These are phyloP conservation scores for Poeciliopsis presidionis DNA, from an alignment of 2,797 vertebrate genomes.

Conservation along the genomic window DNA sequence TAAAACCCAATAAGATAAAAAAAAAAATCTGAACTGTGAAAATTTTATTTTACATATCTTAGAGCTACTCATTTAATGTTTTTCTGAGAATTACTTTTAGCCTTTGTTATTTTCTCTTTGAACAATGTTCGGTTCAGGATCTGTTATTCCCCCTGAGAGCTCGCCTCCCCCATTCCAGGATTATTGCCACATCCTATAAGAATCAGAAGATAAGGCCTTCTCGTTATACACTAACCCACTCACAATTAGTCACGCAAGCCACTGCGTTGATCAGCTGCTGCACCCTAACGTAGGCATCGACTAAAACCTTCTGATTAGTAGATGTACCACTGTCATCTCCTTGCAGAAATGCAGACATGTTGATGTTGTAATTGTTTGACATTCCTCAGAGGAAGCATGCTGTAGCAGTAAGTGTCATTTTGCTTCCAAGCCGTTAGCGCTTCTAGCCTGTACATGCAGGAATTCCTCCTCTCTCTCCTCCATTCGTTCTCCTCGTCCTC, in stretches of 20 bases:
- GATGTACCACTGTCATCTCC: neutral
- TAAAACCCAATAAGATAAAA: neutral
- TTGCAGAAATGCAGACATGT: neutral
- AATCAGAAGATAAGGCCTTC: neutral
- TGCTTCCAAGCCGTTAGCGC: conserved; percentile 10
- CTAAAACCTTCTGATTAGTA: neutral
- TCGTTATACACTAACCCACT: neutral
- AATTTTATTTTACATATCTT: neutral
- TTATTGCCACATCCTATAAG: neutral
- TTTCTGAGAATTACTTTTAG: neutral
- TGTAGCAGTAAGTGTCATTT: conserved; percentile 19
- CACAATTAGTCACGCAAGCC: neutral
- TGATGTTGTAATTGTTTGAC: conserved; percentile 3
- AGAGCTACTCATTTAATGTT: neutral
- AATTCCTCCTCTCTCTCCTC: conserved; percentile 46
- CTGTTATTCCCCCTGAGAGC: neutral
- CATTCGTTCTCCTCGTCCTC: neutral
- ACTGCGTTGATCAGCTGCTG: neutral
- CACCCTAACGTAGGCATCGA: neutral
- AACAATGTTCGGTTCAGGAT: neutral
- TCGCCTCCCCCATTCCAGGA: neutral
- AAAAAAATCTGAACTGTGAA: neutral
- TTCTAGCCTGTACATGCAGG: conserved; percentile 58
- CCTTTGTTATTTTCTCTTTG: neutral
- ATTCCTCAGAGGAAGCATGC: conserved; percentile 19